Base-by-base conservation (phyloP, 2,113 vertebrate genomes). In the Lota lota region DNA sequence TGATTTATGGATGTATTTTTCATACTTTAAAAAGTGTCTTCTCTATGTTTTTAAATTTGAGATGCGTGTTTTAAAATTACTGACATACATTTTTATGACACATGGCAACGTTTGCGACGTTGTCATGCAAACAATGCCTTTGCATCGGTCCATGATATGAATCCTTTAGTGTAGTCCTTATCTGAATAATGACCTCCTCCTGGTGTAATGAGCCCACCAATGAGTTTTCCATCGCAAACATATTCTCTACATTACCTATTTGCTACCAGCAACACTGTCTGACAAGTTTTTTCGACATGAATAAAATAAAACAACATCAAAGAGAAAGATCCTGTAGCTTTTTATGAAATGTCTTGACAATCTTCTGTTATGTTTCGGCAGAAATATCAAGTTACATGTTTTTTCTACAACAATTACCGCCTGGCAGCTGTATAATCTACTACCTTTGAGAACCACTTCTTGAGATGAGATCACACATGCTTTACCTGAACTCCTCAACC, bases 371-470 rank as follows among this genome's bases (percentile, higher is more conserved):
- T n/a, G n/a, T n/a, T n/a, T n/a, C n/a, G n/a, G n/a, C n/a, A n/a
- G n/a, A n/a, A n/a, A n/a, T n/a, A n/a, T n/a, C n/a, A n/a, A n/a
- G n/a, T n/a, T n/a, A n/a, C n/a, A n/a, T n/a, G n/a, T n/a, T n/a
- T n/a, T n/a, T n/a, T n/a, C n/a, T n/a, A n/a, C n/a, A n/a, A n/a
- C n/a, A n/a, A 89, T 88, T 86, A 88, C 76, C 70, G 70, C 70
- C 28, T 72, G 82, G 80, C 80, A 83, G 80, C 72, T 85, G 84
- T 89, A 78, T 88, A 88, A 88, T 88, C 84, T 78, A 79, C 83
- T 89, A 86, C 87, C 88, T 89, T 85, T 85, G 85, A 87, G 89
- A 86, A 77, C 84, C 82, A 72, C 71, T 65, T 85, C 84, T 88
- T 81, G 87, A 88, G 82, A 85, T 58, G 76, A 83, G 88, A 90